These are phyloP conservation scores for Phymorhynchus buccinoides DNA, from an alignment of 1,140 invertebrate species.

Conservation along the genomic window DNA sequence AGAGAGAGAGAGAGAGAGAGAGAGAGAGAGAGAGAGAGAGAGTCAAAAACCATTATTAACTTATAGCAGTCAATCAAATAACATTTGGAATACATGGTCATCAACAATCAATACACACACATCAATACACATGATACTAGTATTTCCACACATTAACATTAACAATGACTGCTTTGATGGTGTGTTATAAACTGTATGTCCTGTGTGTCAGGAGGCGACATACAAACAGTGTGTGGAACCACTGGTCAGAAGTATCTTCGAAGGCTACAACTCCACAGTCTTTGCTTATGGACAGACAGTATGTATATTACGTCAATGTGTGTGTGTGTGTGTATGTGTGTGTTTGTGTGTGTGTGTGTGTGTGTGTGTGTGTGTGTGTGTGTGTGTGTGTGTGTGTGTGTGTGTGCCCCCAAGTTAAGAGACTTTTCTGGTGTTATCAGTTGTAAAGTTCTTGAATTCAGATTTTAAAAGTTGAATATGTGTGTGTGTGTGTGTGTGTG, in stretches of 20 bases:
- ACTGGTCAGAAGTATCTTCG: conserved; percentile 85
- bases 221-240: conserved; percentile 84
- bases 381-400: background rate
- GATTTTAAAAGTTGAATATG: too few relatives aligned
- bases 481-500: conserved; percentile 15
- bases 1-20: too few relatives aligned
- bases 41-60: too few relatives aligned
- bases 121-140: too few relatives aligned
- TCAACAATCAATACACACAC: too few relatives aligned
- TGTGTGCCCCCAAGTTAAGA: too few relatives aligned
- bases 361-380: background rate
- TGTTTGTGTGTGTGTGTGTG: background rate
- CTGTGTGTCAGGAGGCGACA: conserved; percentile 77
- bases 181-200: too few relatives aligned
- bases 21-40: too few relatives aligned
- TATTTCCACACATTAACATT: too few relatives aligned
- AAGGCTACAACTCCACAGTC: conserved; percentile 91
- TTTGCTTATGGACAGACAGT: conserved; percentile 93
- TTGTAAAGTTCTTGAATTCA: background rate
- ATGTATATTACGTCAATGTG: conserved; percentile 45
- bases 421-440: background rate
- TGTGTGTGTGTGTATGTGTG: background rate
- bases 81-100: too few relatives aligned
- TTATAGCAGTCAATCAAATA: too few relatives aligned
- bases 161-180: too few relatives aligned